Evolutionary conservation across 1,140 invertebrate species (phyloP), one percentile per base, ranked within the genome.

Genomic region (Colletes latitarsis): DNA sequence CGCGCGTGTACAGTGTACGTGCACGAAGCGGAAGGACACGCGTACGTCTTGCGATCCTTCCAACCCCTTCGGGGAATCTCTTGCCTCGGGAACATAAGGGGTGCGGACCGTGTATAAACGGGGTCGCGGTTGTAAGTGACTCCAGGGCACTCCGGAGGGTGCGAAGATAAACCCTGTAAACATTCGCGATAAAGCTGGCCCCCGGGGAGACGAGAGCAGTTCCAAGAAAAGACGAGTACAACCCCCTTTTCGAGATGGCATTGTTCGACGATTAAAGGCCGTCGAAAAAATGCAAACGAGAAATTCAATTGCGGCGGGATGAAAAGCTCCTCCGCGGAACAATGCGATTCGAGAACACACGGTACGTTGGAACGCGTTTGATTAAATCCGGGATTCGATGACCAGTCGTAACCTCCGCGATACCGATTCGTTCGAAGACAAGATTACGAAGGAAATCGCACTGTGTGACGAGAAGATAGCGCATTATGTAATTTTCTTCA

Each of bases 101-200:
- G 41, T 19, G 55, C 49, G 41, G 49, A 49, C 53, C 10, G 17
- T 64, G 76, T 53, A 46, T 70, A 76, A 77, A 62, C 57, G 62
- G 66, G 79, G 82, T 77, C 60, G 69, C 53, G 77, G 52, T 64
- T 60, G 68, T 83, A 78, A 85, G 70, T 81, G 79, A 81, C 87
- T 85, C 53, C 41, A 43, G 21, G 66, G 57, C 69, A 39, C 71
- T 80, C 39, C 62, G 57, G 19, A 82, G 83, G 77, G 80, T 86
- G 83, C 63, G 77, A 86, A 88, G 85, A 89, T 88, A 81, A 83
- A 88, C 83, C 78, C 71, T 81, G 81, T 82, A 89, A 89, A 88
- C 85, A 88, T 86, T 86, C 78, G 77, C 74, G 83, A 86, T 86
- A 88, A 88, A 88, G 76, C 76, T 53, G 49, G 10, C 77, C 67